phyloP scores from a whole-genome alignment of 2,888 invertebrate species.

The Cephus pygmeus region DNA sequence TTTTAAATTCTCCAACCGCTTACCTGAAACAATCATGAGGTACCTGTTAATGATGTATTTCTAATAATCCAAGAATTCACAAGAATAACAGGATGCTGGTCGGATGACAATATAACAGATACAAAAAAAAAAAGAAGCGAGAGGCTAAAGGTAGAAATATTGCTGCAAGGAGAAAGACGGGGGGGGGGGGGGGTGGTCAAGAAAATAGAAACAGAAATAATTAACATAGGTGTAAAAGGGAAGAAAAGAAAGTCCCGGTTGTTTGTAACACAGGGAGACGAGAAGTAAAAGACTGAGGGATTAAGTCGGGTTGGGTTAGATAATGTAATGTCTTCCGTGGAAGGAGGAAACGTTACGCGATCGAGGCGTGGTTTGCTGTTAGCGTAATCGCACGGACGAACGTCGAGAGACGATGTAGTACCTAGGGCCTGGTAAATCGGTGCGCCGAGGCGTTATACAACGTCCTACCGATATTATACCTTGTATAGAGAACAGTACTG shows the following conservation, averaged over 20 bases:
- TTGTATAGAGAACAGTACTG: not conserved
- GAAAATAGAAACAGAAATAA: not conserved
- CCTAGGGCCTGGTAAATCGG: not conserved
- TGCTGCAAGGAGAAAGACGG: not conserved
- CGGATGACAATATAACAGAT: too few species aligned
- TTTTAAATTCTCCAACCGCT: not conserved
- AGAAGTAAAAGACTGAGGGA: slow-evolving; percentile 16
- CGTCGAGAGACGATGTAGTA: not conserved
- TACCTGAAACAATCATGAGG: not conserved
- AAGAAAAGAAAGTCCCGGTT: not conserved
- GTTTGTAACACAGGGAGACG: not conserved
- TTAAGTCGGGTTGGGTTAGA: slow-evolving; percentile 13
- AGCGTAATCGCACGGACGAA: not conserved
- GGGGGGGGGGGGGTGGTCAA: fast-evolving
- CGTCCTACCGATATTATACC: not conserved
- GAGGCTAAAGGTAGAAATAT: not conserved
- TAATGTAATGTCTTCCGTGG: slow-evolving; percentile 43
- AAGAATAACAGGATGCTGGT: not conserved
- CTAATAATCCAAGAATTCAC: not conserved
- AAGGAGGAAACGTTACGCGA: slow-evolving; percentile 50
- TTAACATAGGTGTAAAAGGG: not conserved
- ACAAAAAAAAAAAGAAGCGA: too few species aligned
- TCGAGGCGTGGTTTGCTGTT: slow-evolving; percentile 42
- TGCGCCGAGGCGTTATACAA: not conserved
- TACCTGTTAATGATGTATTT: not conserved